Percentiles rank a stretch among this genome's conserved stretches.
Evolutionary conservation across 2,113 vertebrate genomes (phyloP).

Genomic region (Zingel zingel): DNA sequence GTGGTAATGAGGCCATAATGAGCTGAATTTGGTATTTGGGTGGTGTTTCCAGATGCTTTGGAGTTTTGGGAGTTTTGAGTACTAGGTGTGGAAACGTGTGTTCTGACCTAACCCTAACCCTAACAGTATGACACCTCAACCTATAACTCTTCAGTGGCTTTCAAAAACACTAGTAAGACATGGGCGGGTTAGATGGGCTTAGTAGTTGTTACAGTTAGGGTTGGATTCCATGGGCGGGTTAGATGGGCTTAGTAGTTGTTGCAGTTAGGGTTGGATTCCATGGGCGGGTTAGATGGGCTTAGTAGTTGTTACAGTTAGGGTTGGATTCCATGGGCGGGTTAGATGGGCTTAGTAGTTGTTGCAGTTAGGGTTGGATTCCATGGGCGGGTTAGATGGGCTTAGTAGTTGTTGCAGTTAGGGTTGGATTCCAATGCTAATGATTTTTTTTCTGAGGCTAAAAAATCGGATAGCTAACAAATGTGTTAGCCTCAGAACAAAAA

Average conservation of each 20-base stretch:
- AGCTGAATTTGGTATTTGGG: slow-evolving; percentile 35
- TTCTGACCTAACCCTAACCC: no score
- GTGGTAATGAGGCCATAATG: slow-evolving; percentile 41
- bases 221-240: not conserved
- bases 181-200: not conserved
- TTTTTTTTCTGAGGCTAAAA: no score
- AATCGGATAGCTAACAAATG: no score
- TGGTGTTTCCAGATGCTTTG: slow-evolving; percentile 58
- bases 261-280: not conserved
- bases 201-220: not conserved
- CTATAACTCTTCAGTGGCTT: not conserved
- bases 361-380: not conserved
- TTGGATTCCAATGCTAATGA: not conserved
- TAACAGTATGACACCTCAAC: slow-evolving; percentile 7
- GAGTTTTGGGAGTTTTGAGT: slow-evolving; percentile 33
- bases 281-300: not conserved
- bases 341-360: not conserved
- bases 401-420: not conserved
- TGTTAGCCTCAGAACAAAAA: no score
- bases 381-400: not conserved
- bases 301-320: not conserved
- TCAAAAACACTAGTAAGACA: not conserved
- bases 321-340: not conserved
- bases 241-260: not conserved
- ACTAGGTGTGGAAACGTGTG: slow-evolving; percentile 53